These are phyloP conservation scores for Enteromius anoplus DNA, from an alignment of 2,797 vertebrate genomes.

Conservation along the genomic window DNA sequence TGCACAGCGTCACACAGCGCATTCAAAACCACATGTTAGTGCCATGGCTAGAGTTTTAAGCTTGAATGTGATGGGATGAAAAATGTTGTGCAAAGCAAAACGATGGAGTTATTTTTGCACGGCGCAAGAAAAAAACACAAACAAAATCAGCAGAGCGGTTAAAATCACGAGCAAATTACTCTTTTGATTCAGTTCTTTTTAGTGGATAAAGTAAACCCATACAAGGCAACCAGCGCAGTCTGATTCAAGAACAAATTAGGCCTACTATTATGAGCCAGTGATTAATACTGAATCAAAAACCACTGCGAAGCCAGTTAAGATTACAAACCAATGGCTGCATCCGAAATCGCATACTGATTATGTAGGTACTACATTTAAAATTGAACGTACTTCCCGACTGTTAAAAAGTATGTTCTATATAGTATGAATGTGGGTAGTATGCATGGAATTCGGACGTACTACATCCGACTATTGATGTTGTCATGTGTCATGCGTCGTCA, in stretches of 20 bases:
- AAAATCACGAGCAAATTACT: neutral
- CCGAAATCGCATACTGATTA: too few species aligned
- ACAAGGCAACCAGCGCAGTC: neutral
- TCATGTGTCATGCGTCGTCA: too few species aligned
- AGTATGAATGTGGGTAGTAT: too few species aligned
- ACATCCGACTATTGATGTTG: too few species aligned
- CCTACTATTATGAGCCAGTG: neutral
- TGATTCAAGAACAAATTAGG: neutral
- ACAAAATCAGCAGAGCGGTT: neutral
- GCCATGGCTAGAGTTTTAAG: neutral
- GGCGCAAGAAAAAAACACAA: neutral
- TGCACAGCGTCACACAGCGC: neutral
- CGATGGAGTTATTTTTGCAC: neutral
- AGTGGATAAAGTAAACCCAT: neutral
- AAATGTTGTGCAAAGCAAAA: neutral
- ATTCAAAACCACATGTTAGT: neutral
- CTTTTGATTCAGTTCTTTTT: neutral
- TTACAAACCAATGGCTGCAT: too few species aligned
- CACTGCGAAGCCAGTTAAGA: neutral
- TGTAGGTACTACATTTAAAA: too few species aligned
- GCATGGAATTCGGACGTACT: too few species aligned
- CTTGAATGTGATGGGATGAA: neutral
- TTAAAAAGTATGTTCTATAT: too few species aligned
- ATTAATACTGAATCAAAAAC: neutral
- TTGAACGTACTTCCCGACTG: too few species aligned